These are phyloP conservation scores for Ichneumoninae sp. DNA, from an alignment of 2,888 invertebrate species.

Conservation along the genomic window DNA sequence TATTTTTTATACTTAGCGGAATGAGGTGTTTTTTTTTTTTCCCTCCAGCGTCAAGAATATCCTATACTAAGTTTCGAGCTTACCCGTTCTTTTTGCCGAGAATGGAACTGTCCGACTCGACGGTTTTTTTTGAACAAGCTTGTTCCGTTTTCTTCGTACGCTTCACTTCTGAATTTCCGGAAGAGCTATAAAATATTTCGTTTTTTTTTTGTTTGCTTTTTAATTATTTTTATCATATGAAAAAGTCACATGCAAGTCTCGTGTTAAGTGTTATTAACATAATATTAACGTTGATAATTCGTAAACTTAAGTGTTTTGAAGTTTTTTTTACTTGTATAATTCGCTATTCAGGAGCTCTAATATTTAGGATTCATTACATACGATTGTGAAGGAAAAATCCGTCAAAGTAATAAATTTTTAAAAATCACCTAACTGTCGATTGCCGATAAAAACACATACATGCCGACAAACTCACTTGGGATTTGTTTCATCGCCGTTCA, in stretches of 20 bases:
- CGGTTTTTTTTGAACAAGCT: constrained; percentile 10
- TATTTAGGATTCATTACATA: not conserved
- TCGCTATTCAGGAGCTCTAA: not conserved
- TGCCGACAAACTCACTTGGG: constrained; percentile 51
- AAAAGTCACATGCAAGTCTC: too few relatives aligned
- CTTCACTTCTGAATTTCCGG: constrained; percentile 25
- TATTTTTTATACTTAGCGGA: not conserved
- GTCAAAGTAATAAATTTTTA: not conserved
- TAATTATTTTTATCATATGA: not conserved
- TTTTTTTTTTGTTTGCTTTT: constrained; percentile 14
- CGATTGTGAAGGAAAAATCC: too few relatives aligned
- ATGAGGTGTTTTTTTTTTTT: not conserved
- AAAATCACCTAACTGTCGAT: not conserved
- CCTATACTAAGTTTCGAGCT: constrained; percentile 3
- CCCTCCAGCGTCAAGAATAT: not conserved
- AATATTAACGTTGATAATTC: too few relatives aligned
- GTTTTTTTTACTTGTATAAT: too few relatives aligned
- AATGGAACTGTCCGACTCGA: constrained; percentile 38
- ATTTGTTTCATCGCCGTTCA: constrained; percentile 62
- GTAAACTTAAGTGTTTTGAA: too few relatives aligned
- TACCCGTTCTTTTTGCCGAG: constrained; percentile 43
- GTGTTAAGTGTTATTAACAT: too few relatives aligned
- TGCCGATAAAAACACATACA: not conserved
- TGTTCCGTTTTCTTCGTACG: not conserved
- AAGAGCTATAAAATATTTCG: constrained; percentile 41